phyloP scores from a whole-genome alignment of 2,797 vertebrate genomes.

The Eidolon dupreanum region DNA sequence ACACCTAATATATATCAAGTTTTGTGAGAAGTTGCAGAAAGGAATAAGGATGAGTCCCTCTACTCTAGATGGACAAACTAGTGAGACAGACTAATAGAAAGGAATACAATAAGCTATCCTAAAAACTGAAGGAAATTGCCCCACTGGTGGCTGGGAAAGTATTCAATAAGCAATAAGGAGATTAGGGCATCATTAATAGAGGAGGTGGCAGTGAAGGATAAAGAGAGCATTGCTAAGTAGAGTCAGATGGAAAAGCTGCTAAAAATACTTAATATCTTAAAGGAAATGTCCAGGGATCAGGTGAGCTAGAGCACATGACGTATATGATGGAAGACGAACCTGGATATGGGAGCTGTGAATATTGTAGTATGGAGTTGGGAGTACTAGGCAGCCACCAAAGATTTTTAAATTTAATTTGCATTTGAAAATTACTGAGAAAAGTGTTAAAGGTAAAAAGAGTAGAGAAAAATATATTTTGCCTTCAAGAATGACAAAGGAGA shows the following conservation, averaged over 20 bases:
- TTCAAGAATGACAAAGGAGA: not conserved
- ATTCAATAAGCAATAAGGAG: not conserved
- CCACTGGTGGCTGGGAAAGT: not conserved
- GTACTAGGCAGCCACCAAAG: not conserved
- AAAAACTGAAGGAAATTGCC: not conserved
- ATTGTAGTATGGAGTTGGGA: not conserved
- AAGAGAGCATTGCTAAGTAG: not conserved
- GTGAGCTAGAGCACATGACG: accelerated
- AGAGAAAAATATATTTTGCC: not conserved
- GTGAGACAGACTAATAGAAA: not conserved
- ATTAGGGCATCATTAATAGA: not conserved
- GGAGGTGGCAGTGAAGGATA: not conserved
- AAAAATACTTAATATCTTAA: not conserved
- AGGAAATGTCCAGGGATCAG: not conserved
- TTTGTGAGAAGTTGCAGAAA: not conserved
- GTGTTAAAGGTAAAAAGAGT: not conserved
- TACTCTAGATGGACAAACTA: not conserved
- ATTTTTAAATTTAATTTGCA: not conserved
- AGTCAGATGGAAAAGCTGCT: not conserved
- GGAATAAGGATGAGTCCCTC: not conserved
- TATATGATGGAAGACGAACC: too few species aligned
- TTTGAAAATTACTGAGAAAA: slow-evolving; percentile 10
- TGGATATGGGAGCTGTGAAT: not conserved
- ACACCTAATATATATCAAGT: not conserved
- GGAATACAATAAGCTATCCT: not conserved